Percentiles rank a stretch among this genome's conserved stretches.
These are phyloP conservation scores for Chrosomus eos DNA, from an alignment of 2,797 vertebrate species.

Conservation along the genomic window DNA sequence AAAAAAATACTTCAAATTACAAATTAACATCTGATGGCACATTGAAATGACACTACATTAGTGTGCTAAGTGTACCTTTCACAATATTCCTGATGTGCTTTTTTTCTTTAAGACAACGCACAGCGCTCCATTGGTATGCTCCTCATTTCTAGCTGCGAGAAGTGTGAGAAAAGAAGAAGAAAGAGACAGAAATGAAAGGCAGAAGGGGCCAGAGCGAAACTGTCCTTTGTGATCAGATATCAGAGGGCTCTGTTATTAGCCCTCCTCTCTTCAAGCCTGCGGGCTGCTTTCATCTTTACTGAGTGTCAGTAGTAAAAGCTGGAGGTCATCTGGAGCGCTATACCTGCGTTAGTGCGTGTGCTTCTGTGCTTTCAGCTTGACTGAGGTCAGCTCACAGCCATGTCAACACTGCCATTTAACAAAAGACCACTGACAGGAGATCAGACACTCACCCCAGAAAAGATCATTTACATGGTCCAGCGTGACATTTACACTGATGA, in stretches of 20 bases:
- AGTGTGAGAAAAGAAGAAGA: slow-evolving; percentile 40
- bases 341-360: slow-evolving; percentile 32
- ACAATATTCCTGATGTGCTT: background rate
- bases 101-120: background rate
- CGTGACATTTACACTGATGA: slow-evolving; percentile 48
- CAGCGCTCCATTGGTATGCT: background rate
- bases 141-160: slow-evolving; percentile 4
- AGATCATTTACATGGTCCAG: slow-evolving; percentile 40
- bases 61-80: background rate
- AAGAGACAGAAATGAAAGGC: slow-evolving; percentile 46
- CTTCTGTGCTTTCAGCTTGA: slow-evolving; percentile 31
- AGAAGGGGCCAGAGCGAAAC: slow-evolving; percentile 38
- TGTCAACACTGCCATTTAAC: slow-evolving; percentile 43
- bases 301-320: slow-evolving; percentile 54
- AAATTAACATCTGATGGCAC: background rate
- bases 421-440: slow-evolving; percentile 37
- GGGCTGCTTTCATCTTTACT: slow-evolving; percentile 58
- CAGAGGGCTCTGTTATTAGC: slow-evolving; percentile 51
- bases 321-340: slow-evolving; percentile 46
- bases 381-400: slow-evolving; percentile 44
- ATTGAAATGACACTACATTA: background rate
- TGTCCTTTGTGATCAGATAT: slow-evolving; percentile 54
- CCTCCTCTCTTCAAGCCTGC: slow-evolving; percentile 27
- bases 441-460: slow-evolving; percentile 29
- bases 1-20: slow-evolving; percentile 12